Evolutionary conservation across 2,797 vertebrate genomes (phyloP).

Genomic region (Spinus pinus): DNA sequence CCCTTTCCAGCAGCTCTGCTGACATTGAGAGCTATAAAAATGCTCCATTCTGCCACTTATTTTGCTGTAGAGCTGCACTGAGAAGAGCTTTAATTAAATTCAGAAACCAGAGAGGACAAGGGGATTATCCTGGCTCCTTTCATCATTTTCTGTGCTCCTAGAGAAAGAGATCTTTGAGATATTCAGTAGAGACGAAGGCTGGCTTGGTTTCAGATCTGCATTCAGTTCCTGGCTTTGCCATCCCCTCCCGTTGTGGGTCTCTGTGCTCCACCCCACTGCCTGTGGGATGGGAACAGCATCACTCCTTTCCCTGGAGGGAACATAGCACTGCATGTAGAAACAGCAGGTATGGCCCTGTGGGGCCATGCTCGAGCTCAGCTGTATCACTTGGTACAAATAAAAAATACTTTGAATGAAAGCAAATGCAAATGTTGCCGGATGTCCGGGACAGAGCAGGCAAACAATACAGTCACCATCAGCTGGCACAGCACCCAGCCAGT

Average conservation of each 20-base stretch:
- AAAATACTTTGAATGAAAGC: not conserved
- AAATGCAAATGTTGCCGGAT: not conserved
- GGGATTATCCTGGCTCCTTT: constrained; percentile 29
- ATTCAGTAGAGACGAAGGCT: not conserved
- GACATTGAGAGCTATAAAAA: not conserved
- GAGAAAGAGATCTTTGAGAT: constrained; percentile 16
- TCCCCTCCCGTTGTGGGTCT: not conserved
- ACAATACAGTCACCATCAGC: not conserved
- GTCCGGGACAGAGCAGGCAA: not conserved
- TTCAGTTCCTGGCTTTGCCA: not conserved
- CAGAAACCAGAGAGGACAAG: not conserved
- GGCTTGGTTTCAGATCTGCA: not conserved
- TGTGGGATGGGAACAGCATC: not conserved
- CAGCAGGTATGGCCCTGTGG: not conserved
- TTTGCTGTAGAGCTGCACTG: not conserved
- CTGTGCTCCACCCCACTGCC: not conserved
- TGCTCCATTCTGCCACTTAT: not conserved
- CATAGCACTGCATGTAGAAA: not conserved
- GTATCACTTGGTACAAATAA: not conserved
- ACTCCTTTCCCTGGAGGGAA: not conserved
- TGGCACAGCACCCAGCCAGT: not conserved
- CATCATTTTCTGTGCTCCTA: not conserved
- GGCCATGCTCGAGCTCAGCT: not conserved
- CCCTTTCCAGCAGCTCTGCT: constrained; percentile 11
- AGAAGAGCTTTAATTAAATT: constrained; percentile 23